These are phyloP conservation scores for Umimayanthus chanpuru DNA, from an alignment of 92 coral and sea anemone genomes.

Conservation along the genomic window DNA sequence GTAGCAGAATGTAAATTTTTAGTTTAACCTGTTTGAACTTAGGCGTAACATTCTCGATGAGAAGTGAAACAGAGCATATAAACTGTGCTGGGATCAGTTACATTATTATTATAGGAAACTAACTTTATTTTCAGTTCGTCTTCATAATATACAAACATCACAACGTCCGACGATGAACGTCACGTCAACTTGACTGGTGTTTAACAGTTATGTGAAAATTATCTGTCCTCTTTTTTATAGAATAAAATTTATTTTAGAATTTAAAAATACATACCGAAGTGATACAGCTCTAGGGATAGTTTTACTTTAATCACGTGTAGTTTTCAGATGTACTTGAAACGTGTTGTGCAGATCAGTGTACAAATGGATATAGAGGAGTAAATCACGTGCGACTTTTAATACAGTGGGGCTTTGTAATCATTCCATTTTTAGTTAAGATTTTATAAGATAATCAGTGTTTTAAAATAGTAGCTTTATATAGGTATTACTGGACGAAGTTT, in stretches of 20 bases:
- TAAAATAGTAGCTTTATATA: background rate
- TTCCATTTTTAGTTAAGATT: too few species aligned
- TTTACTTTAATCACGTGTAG: background rate
- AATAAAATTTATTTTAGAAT: too few species aligned
- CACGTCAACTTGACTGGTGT: too few species aligned
- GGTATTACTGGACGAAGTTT: too few species aligned
- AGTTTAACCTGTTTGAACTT: background rate
- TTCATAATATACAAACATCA: too few species aligned
- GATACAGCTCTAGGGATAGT: too few species aligned
- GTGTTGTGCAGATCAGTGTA: background rate
- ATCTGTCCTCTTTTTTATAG: background rate
- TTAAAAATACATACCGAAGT: too few species aligned
- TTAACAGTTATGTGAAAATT: too few species aligned
- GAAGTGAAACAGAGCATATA: background rate
- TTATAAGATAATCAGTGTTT: background rate
- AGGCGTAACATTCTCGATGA: background rate
- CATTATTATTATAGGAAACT: too few species aligned
- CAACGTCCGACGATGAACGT: too few species aligned
- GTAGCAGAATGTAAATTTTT: background rate
- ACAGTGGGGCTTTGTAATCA: too few species aligned
- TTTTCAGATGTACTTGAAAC: background rate
- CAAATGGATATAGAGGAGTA: background rate
- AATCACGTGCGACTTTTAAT: too few species aligned
- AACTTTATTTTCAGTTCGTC: background rate
- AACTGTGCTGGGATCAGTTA: background rate